A percentile compares a stretch with the other conserved stretches of the same genome.
Evolutionary conservation across 2,888 invertebrate species (phyloP).

Genomic region (Dasypogon diadema): DNA sequence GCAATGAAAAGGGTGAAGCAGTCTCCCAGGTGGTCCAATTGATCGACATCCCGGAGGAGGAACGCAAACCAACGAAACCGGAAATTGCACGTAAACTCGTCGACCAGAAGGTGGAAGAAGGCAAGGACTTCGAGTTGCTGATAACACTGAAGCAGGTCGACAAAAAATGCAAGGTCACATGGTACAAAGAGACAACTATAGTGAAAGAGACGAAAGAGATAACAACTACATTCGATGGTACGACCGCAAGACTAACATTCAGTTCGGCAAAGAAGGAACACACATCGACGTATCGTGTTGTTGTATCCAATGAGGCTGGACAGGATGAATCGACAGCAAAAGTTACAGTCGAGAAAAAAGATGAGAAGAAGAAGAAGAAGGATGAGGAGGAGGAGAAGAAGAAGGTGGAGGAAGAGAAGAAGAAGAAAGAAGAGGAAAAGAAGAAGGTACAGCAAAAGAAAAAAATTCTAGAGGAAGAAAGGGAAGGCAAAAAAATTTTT

Average conservation of each 20-base stretch:
- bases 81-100: conserved; percentile 82
- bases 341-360: conserved; percentile 79
- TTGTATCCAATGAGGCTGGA: conserved; percentile 91
- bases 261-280: conserved; percentile 81
- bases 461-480: conserved; percentile 68
- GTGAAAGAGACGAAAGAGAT: conserved; percentile 83
- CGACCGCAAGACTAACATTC: conserved; percentile 82
- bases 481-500: conserved; percentile 69
- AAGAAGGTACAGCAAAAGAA: conserved; percentile 62
- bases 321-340: conserved; percentile 89
- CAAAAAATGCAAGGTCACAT: conserved; percentile 83
- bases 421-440: conserved; percentile 70
- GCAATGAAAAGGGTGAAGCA: conserved; percentile 93
- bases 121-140: conserved; percentile 82
- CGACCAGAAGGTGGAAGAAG: conserved; percentile 78
- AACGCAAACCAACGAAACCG: conserved; percentile 83
- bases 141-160: conserved; percentile 81
- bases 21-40: conserved; percentile 90
- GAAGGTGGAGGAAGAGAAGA: conserved; percentile 70
- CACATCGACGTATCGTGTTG: conserved; percentile 84
- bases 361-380: conserved; percentile 72
- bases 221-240: conserved; percentile 86
- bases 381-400: conserved; percentile 69
- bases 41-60: conserved; percentile 82
- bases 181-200: conserved; percentile 86